phyloP scores from a whole-genome alignment of 2,888 invertebrate species.

The Trichopria drosophilae region DNA sequence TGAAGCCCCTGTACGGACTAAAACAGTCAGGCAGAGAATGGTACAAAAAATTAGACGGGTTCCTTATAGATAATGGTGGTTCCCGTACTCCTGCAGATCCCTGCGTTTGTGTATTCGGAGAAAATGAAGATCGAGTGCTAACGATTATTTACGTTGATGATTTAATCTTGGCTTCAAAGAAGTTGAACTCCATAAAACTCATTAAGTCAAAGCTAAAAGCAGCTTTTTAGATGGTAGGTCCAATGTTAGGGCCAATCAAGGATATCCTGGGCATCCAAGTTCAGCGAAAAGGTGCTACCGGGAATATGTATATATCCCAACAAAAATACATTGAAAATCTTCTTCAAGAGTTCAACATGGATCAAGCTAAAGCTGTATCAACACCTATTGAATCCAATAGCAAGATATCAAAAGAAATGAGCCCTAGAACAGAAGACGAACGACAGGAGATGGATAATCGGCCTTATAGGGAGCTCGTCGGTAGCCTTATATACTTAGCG shows the following conservation, averaged over 20 bases:
- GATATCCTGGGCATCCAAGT: constrained; percentile 29
- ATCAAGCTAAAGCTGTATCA: constrained; percentile 19
- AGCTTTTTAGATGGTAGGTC: constrained; percentile 33
- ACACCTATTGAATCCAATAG: constrained; percentile 33
- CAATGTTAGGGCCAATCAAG: constrained; percentile 26
- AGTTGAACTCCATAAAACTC: constrained; percentile 8
- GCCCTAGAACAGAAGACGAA: constrained; percentile 18
- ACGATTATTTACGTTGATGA: constrained; percentile 28
- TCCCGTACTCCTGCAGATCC: constrained; percentile 28
- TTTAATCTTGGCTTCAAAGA: constrained; percentile 29
- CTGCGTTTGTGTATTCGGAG: constrained; percentile 28
- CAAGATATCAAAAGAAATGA: constrained; percentile 29
- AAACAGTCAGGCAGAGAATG: constrained; percentile 34
- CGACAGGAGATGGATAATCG: constrained; percentile 18
- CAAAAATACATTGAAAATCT: constrained; percentile 29
- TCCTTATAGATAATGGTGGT: constrained; percentile 7
- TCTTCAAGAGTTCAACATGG: constrained; percentile 31
- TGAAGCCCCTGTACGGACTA: constrained; percentile 32
- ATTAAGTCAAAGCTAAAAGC: constrained; percentile 28
- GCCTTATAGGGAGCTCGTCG: constrained; percentile 34
- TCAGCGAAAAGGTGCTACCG: constrained; percentile 27
- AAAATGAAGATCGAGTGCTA: constrained; percentile 21
- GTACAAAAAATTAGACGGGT: constrained; percentile 25
- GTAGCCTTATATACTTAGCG: constrained; percentile 34
- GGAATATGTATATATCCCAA: constrained; percentile 30